phyloP scores from a whole-genome alignment of 2,888 invertebrate species.

The Cheilosia variabilis region DNA sequence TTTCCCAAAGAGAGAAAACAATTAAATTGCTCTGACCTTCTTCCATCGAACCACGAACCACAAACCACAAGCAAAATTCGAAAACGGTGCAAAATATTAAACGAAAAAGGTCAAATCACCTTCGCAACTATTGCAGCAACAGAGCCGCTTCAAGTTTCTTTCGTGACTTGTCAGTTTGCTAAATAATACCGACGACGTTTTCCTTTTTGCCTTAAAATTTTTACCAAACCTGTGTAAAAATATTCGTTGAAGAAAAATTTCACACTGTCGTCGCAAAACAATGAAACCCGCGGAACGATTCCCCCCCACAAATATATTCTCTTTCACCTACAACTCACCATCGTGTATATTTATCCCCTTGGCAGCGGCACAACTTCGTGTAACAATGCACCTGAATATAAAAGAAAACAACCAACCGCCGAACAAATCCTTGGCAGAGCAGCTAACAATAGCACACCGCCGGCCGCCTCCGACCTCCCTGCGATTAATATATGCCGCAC shows the following conservation, averaged over 20 bases:
- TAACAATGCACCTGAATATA: slow-evolving; percentile 73
- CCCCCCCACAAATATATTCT: slow-evolving; percentile 12
- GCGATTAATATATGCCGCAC: slow-evolving; percentile 65
- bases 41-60: background rate
- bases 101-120: slow-evolving; percentile 25
- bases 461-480: background rate
- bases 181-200: slow-evolving; percentile 27
- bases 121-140: background rate
- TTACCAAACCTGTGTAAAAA: slow-evolving; percentile 12
- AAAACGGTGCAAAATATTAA: background rate
- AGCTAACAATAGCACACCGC: slow-evolving; percentile 62
- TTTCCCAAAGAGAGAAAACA: background rate
- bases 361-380: slow-evolving; percentile 71
- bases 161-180: slow-evolving; percentile 60
- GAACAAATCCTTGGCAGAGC: slow-evolving; percentile 72
- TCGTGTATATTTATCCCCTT: slow-evolving; percentile 65
- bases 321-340: slow-evolving; percentile 6
- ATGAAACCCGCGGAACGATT: slow-evolving; percentile 46
- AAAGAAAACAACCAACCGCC: slow-evolving; percentile 49
- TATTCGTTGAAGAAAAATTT: slow-evolving; percentile 40
- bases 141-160: slow-evolving; percentile 9
- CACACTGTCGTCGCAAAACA: slow-evolving; percentile 39
- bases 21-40: background rate
- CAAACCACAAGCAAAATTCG: background rate
- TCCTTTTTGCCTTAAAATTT: slow-evolving; percentile 2